Conservation (phyloP, 2,797 vertebrate genomes). For the Vireo griseus region DNA sequence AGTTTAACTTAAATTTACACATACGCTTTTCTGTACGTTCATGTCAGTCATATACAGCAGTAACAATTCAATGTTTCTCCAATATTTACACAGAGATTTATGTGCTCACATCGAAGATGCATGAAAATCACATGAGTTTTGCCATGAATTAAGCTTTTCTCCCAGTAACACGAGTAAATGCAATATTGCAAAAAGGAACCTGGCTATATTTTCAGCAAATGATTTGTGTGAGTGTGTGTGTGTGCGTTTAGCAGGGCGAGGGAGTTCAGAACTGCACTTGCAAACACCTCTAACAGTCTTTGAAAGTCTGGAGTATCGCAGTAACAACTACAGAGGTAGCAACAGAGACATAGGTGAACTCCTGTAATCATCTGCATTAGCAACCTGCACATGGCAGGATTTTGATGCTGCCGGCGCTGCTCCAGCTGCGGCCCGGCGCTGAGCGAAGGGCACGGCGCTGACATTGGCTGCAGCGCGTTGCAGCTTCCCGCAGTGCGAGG, state of each 20-base stretch:
- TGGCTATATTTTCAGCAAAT: background rate
- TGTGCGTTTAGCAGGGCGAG: accelerated
- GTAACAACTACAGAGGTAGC: background rate
- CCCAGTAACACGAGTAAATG: background rate
- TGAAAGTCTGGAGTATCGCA: accelerated
- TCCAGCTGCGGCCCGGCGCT: background rate
- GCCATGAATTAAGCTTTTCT: background rate
- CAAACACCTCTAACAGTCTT: background rate
- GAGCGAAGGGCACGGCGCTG: background rate
- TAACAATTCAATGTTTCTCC: background rate
- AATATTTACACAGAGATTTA: background rate
- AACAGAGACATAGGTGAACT: accelerated
- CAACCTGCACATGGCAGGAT: accelerated
- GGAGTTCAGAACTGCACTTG: background rate
- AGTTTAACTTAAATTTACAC: background rate
- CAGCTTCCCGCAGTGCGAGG: background rate
- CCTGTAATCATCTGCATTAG: accelerated
- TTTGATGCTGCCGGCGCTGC: accelerated
- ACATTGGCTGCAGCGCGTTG: background rate
- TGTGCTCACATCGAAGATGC: background rate
- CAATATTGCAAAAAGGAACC: background rate
- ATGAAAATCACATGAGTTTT: background rate
- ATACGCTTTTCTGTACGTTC: background rate
- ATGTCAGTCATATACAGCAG: background rate
- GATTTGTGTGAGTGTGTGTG: background rate